These are phyloP conservation scores for Cephus rjabovi DNA, from an alignment of 2,888 invertebrate species.

Conservation along the genomic window DNA sequence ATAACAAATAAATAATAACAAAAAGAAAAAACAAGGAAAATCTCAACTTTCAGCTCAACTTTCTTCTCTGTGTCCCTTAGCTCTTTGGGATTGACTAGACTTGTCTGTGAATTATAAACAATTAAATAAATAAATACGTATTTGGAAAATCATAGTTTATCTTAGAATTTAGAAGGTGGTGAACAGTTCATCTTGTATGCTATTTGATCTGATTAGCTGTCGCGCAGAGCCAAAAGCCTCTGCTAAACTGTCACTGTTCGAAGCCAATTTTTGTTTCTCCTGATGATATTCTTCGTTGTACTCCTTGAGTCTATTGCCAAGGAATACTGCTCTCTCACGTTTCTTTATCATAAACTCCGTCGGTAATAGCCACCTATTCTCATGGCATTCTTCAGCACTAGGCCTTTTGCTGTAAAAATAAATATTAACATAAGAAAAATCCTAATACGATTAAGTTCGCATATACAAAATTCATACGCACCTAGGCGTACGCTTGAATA, in stretches of 20 bases:
- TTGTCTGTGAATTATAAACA: conserved; percentile 34
- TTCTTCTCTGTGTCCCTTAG: conserved; percentile 14
- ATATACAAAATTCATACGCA: conserved; percentile 64
- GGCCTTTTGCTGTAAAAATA: conserved; percentile 84
- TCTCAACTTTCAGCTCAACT: conserved; percentile 34
- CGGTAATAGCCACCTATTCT: conserved; percentile 95
- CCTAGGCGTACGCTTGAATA: conserved; percentile 95
- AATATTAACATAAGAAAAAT: not conserved
- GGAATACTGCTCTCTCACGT: conserved; percentile 88
- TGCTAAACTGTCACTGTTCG: conserved; percentile 71
- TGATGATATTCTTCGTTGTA: conserved; percentile 86
- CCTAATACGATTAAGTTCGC: not conserved
- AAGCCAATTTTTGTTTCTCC: conserved; percentile 73
- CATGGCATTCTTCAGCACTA: conserved; percentile 92
- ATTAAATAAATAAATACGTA: conserved; percentile 44
- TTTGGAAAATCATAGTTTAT: conserved; percentile 53
- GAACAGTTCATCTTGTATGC: conserved; percentile 86
- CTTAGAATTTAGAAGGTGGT: conserved; percentile 65
- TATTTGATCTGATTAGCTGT: conserved; percentile 79
- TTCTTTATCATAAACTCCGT: conserved; percentile 94
- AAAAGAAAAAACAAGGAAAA: conserved; percentile 43
- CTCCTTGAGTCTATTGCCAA: conserved; percentile 85
- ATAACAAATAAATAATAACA: conserved; percentile 62
- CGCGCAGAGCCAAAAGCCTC: conserved; percentile 72
- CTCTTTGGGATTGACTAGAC: conserved; percentile 40